Base-by-base conservation (phyloP, 2,113 vertebrate species). In the Murina feae region DNA sequence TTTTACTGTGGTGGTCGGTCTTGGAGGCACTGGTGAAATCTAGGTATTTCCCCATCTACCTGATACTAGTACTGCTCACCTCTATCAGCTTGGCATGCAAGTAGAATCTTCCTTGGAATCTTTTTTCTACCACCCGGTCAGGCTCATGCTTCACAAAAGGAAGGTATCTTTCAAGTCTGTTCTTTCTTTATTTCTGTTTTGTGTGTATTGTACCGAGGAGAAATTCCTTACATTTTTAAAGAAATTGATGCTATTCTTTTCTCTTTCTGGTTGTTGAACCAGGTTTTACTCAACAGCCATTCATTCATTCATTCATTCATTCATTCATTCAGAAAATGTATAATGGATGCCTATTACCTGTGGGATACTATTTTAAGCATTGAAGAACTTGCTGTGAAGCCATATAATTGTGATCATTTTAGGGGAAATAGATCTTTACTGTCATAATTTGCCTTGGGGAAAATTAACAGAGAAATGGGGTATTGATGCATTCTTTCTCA, bases 141-240 rank as follows among this genome's bases (percentile, higher is more conserved):
- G 12, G 20, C 42, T 87, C 18, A 47, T 86, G 49, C n/a, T 55
- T 69, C 53, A 68, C 32, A 39, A 37, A 71, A 83, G 28, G 12
- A 81, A 82, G 37, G 16, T 25, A 25, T 66, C 84, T 65, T 37
- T 80, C 16, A 55, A 58, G 39, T 83, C 65, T 79, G 25, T 18
- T 79, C 25, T 58, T 81, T 87, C 51, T 69, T 88, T 44, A 49
- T 88, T 93, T 90, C 49, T 39, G 1, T 82, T 72, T 91, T 21
- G 16, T 63, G 44, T 80, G 25, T 84, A 55, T 51, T 58, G 4
- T 28, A 35, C 39, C 65, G 58, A 93, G 89, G 72, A 84, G 39
- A 96, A 80, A 79, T 88, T 75, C 49, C 60, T 82, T 58, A 55
- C 30, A 53, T 42, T 80, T 82, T 81, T 80, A 63, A 87, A 84